These are phyloP conservation scores for Torymus auratus DNA, from an alignment of 2,888 invertebrate species.

Conservation along the genomic window DNA sequence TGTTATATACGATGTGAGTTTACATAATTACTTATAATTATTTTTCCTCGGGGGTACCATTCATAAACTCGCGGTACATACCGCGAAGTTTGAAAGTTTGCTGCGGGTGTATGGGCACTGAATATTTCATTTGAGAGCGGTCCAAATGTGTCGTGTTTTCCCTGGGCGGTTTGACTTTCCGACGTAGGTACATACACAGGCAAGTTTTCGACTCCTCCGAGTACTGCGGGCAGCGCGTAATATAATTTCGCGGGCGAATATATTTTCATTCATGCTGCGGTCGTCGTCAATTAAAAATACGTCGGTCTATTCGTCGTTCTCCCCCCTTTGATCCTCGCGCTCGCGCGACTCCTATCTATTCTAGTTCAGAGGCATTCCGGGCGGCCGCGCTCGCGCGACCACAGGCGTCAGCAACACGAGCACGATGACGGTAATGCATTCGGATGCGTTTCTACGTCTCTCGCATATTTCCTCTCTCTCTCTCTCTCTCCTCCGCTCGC, in stretches of 20 bases:
- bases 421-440: conserved; percentile 30
- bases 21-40: too few species aligned
- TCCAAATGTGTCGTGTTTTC: too few species aligned
- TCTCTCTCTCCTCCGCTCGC: conserved; percentile 4
- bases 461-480: too few species aligned
- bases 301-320: background rate
- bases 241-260: background rate
- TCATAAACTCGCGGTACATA: too few species aligned
- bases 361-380: background rate
- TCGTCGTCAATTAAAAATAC: conserved; percentile 3
- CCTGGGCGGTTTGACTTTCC: background rate
- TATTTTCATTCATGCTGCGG: background rate
- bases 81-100: too few species aligned
- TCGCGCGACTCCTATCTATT: conserved; percentile 3
- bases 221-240: background rate
- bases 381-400: too few species aligned
- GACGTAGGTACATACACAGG: background rate
- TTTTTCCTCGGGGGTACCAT: too few species aligned
- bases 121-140: too few species aligned
- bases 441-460: background rate
- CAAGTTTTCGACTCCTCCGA: background rate
- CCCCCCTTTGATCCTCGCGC: background rate
- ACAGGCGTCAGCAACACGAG: conserved; percentile 21
- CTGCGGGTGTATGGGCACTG: too few species aligned
- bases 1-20: background rate